Evolutionary conservation across 35 echinoderm and acorn worm species (phyloP).

Genomic region (Eucidaris tribuloides): DNA sequence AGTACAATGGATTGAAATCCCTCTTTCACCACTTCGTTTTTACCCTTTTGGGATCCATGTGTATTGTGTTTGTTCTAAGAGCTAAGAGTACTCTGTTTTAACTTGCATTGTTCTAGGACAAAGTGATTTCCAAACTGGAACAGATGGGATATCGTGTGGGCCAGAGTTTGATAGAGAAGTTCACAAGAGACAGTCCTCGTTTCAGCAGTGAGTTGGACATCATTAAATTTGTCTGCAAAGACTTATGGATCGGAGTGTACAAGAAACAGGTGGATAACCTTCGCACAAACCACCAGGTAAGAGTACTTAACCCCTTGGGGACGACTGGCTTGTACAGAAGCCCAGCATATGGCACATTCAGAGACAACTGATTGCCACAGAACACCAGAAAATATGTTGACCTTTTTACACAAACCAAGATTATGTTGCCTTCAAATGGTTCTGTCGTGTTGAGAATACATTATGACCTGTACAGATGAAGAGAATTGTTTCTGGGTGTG

Average conservation of each 20-base stretch:
- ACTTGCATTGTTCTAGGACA: conserved; percentile 63
- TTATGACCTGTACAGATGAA: too few relatives aligned
- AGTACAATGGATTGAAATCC: too few relatives aligned
- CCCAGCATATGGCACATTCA: too few relatives aligned
- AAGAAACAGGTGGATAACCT: conserved; percentile 99
- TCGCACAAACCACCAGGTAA: conserved; percentile 94
- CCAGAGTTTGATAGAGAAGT: conserved; percentile 82
- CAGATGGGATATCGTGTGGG: conserved; percentile 91
- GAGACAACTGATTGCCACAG: too few relatives aligned
- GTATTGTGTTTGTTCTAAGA: neutral
- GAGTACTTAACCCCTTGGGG: neutral
- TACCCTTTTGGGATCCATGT: too few relatives aligned
- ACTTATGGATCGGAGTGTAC: conserved; percentile 82
- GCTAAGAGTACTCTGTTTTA: neutral
- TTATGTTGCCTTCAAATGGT: too few relatives aligned
- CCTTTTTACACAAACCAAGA: too few relatives aligned
- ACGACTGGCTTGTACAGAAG: too few relatives aligned
- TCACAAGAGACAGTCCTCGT: conserved; percentile 77
- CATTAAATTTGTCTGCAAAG: conserved; percentile 99
- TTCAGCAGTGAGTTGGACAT: conserved; percentile 93
- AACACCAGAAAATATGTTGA: too few relatives aligned
- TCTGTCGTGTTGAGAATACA: too few relatives aligned
- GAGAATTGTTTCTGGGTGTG: too few relatives aligned
- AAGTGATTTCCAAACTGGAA: conserved; percentile 83
- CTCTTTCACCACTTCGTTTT: too few relatives aligned